Conservation (phyloP, 2,888 invertebrate species). For the Aspidiotus rigidus region DNA sequence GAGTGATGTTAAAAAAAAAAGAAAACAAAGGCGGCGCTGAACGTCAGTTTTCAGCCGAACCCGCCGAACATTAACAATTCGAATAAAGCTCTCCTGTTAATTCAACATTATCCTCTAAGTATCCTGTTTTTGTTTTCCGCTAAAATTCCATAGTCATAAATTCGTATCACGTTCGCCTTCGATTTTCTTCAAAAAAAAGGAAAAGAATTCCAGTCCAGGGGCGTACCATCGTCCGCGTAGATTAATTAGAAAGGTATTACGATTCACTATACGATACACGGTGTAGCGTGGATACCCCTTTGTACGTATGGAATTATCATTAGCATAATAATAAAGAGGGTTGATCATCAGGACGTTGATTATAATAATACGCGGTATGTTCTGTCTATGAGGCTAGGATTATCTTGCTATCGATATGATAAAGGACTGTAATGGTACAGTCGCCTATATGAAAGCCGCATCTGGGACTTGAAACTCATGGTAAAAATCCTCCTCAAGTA, state of each 20-base stretch:
- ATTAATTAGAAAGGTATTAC: conserved; percentile 32
- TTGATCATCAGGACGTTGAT: conserved; percentile 33
- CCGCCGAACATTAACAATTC: too few species aligned
- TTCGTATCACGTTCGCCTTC: neutral
- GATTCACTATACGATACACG: neutral
- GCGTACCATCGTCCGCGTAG: neutral
- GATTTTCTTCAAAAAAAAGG: neutral
- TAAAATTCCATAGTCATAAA: neutral
- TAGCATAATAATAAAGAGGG: conserved; percentile 33
- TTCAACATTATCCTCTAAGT: too few species aligned
- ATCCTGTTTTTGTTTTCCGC: too few species aligned
- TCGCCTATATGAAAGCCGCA: conserved; percentile 20
- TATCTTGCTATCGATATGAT: conserved; percentile 23
- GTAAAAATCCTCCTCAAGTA: conserved; percentile 13
- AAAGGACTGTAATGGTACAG: conserved; percentile 1
- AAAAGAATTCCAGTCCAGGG: neutral
- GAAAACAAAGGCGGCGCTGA: too few species aligned
- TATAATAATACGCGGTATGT: conserved; percentile 33
- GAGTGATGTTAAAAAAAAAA: too few species aligned
- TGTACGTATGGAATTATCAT: conserved; percentile 14
- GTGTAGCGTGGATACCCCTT: neutral
- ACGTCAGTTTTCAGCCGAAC: too few species aligned
- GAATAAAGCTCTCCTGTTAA: too few species aligned
- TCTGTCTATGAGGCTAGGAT: conserved; percentile 32
- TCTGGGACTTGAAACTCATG: conserved; percentile 18